Base-by-base conservation (phyloP, 1,140 invertebrate species). In the Drosophila tani region DNA sequence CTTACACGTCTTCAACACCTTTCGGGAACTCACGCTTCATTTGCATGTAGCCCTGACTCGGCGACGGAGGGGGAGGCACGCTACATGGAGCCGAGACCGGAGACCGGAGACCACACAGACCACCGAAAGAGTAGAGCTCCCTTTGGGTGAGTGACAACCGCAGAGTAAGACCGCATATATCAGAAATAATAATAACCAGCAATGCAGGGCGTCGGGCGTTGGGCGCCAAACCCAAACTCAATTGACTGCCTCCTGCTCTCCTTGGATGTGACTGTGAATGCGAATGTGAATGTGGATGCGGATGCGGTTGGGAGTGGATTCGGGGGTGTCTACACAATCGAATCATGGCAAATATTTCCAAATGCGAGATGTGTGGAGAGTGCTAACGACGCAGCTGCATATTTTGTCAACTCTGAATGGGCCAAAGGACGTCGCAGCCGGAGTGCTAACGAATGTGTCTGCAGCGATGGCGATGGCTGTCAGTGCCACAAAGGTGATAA, bases 121-220 rank as follows among this genome's bases (percentile, higher is more conserved):
- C 57, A 75, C 74, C 53, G 38, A 57, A 57, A 60, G 50, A 63
- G 50, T 38, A 45, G 46, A 43, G 58, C 47, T 50, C 56, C 62
- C 46, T 69, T 56, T 46, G 38, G 71, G 68, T 75, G 84, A 78
- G 81, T 90, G 84, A 88, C 84, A 88, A 79, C 84, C 85, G 79
- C 85, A 90, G 83, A 81, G 86, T 90, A 90, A 90, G 86, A 88
- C 85, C 85, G 85, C 85, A 88, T 88, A 88, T 79, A 88, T 88
- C 85, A 88, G 85, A 88, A 88, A 88, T 88, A 88, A 88, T 88
- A 88, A 88, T 88, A 90, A 90, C 81, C 82, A 75, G 46, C 55
- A 58, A 75, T 46, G 75, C 51, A 46, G 82, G 41, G 57, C 57
- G 56, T 41, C 59, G 58, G 40, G 57, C 57, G 68, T 41, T 50